Evolutionary conservation across 2,797 vertebrate genomes (phyloP).

Genomic region (Onychomys leucogaster): DNA sequence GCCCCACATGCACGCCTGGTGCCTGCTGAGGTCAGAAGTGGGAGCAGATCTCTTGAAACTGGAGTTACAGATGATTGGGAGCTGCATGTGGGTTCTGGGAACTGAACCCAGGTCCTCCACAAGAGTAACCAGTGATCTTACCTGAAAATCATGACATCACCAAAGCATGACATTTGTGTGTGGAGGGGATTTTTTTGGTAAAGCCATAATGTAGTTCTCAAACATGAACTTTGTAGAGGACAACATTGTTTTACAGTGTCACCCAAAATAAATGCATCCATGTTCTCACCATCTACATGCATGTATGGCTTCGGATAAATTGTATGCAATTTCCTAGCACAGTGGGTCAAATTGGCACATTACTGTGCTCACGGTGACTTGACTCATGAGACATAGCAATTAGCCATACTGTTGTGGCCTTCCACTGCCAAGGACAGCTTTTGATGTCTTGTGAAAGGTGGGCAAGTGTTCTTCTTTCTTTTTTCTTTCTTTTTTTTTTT

Average conservation of each 20-base stretch:
- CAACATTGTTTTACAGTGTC: not conserved
- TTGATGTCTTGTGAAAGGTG: not conserved
- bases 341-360: not conserved
- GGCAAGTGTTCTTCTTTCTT: not conserved
- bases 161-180: not conserved
- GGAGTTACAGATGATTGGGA: not conserved
- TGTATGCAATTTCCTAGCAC: not conserved
- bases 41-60: not conserved
- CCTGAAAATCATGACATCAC: not conserved
- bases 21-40: not conserved
- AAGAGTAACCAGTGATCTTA: not conserved
- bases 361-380: not conserved
- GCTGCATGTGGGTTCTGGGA: not conserved
- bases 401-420: not conserved
- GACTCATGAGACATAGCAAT: not conserved
- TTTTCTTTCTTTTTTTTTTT: too few species aligned
- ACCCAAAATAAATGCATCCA: not conserved
- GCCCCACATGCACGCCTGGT: not conserved
- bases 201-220: not conserved
- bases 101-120: too few species aligned
- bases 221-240: not conserved
- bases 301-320: not conserved
- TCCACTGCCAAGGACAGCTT: too few species aligned
- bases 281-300: too few species aligned
- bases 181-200: not conserved